Evolutionary conservation across 2,797 vertebrate genomes (phyloP).

Genomic region (Avahi laniger): DNA sequence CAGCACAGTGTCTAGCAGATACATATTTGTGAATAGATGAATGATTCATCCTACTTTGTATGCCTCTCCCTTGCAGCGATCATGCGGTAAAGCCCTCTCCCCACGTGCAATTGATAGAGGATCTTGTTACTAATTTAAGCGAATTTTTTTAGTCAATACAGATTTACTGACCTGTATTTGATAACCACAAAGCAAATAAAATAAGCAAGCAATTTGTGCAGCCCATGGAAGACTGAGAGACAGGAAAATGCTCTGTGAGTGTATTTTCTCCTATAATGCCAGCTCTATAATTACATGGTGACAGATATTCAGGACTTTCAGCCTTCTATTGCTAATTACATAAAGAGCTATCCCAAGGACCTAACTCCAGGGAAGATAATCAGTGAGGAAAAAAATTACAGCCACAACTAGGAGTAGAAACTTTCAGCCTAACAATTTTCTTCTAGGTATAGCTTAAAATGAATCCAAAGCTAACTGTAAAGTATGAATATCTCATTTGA

Average conservation of each 20-base stretch:
- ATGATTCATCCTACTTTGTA: too few relatives aligned
- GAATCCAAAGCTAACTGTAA: background rate
- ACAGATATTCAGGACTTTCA: background rate
- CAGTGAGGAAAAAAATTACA: background rate
- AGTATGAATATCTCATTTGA: background rate
- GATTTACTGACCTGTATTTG: constrained; percentile 32
- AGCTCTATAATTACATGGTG: background rate
- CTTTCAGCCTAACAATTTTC: background rate
- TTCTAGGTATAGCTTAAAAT: constrained; percentile 34
- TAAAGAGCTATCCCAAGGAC: background rate
- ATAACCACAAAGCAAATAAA: constrained; percentile 37
- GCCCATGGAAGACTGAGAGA: background rate
- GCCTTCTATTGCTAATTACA: background rate
- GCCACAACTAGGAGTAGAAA: background rate
- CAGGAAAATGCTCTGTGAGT: background rate
- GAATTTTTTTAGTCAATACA: constrained; percentile 15
- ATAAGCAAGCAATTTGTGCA: constrained; percentile 27
- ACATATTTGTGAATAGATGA: background rate
- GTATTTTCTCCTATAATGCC: background rate
- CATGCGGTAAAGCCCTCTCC: background rate
- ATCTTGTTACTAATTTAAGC: constrained; percentile 2
- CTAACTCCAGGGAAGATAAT: background rate
- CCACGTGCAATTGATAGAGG: background rate
- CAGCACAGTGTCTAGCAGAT: background rate
- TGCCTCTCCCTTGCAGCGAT: background rate